Evolutionary conservation across 2,888 invertebrate genomes (phyloP).

Genomic region (Spialia ferax): DNA sequence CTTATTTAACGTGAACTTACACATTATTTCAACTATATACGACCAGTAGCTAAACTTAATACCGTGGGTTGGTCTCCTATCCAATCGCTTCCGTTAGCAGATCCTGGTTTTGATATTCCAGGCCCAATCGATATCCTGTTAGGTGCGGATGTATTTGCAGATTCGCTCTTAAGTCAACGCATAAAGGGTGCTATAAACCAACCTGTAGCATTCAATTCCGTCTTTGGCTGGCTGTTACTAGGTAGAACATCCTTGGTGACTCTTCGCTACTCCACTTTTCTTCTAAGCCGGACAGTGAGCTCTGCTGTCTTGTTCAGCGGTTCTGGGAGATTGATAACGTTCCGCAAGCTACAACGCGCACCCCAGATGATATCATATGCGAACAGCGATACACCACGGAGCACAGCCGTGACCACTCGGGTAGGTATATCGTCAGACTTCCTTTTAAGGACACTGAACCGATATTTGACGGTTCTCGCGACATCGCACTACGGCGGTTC

Average conservation of each 20-base stretch:
- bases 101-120: slow-evolving; percentile 40
- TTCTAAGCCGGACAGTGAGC: slow-evolving; percentile 19
- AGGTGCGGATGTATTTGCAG: slow-evolving; percentile 38
- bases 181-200: slow-evolving; percentile 25
- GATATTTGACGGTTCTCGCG: slow-evolving; percentile 30
- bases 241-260: slow-evolving; percentile 16
- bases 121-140: slow-evolving; percentile 40
- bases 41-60: slow-evolving; percentile 39
- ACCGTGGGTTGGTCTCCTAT: slow-evolving; percentile 30
- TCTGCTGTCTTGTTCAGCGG: slow-evolving; percentile 16
- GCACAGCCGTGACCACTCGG: slow-evolving; percentile 15
- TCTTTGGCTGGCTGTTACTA: slow-evolving; percentile 37
- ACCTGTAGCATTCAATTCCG: slow-evolving; percentile 33
- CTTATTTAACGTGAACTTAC: slow-evolving; percentile 12
- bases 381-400: slow-evolving; percentile 5
- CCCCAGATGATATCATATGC: neutral
- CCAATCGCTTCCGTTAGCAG: slow-evolving; percentile 37
- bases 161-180: slow-evolving; percentile 15
- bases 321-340: slow-evolving; percentile 24
- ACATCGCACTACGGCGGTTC: slow-evolving; percentile 39
- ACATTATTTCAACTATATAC: slow-evolving; percentile 27
- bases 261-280: slow-evolving; percentile 3
- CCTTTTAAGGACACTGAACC: slow-evolving; percentile 33
- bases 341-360: neutral
- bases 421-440: slow-evolving; percentile 34